These are phyloP conservation scores for Amiota minor DNA, from an alignment of 2,888 invertebrate species.

Conservation along the genomic window DNA sequence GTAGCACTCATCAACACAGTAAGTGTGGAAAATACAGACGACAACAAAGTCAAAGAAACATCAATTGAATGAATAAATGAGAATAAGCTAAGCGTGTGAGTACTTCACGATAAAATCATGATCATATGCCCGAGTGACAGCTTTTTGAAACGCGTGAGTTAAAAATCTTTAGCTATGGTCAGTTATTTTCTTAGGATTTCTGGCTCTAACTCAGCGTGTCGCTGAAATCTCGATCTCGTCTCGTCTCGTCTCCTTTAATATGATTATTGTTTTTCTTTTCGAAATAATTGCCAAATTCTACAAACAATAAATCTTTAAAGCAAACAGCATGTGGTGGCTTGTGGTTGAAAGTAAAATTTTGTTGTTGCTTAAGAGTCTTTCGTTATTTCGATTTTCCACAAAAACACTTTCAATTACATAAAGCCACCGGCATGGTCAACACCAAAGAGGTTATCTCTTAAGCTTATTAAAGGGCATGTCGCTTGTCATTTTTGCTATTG, in stretches of 20 bases:
- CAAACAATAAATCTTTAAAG: no score
- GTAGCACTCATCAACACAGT: slow-evolving; percentile 48
- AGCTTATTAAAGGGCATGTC: slow-evolving; percentile 8
- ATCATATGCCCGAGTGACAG: no score
- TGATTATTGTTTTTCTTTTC: not conserved
- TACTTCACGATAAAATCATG: no score
- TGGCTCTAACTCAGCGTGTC: no score
- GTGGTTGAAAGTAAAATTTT: no score
- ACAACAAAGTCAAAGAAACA: slow-evolving; percentile 21
- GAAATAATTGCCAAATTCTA: not conserved
- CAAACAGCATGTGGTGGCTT: no score
- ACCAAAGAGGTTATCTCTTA: not conserved
- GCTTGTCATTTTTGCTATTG: not conserved
- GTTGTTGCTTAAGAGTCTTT: no score
- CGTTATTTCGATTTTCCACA: no score
- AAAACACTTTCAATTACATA: no score
- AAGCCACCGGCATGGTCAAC: no score
- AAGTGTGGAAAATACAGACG: slow-evolving; percentile 8
- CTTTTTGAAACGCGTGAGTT: no score
- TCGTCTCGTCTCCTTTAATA: not conserved
- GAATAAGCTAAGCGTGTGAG: no score
- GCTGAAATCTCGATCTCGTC: not conserved
- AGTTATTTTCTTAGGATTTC: not conserved
- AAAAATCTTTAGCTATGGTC: not conserved
- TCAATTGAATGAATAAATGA: slow-evolving; percentile 43